phyloP scores from a whole-genome alignment of 2,797 vertebrate genomes.

The Harpagifer antarcticus region DNA sequence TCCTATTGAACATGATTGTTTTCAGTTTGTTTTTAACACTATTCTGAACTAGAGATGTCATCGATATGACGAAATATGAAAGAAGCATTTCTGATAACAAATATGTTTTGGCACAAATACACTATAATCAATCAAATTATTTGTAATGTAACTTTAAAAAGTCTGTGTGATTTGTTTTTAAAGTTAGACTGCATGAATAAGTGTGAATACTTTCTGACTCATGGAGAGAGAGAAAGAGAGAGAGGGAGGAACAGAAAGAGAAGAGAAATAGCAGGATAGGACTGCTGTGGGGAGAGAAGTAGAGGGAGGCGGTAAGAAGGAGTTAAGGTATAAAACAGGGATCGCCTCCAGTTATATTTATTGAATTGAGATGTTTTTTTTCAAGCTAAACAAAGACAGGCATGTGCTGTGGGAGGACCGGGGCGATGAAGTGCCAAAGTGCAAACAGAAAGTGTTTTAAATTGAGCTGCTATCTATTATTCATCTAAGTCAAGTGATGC shows the following conservation, averaged over 20 bases:
- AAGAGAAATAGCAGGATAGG: not conserved
- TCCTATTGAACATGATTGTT: too few relatives aligned
- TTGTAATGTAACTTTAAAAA: too few relatives aligned
- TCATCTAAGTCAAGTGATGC: constrained; percentile 57
- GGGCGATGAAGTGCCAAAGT: constrained; percentile 20
- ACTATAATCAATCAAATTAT: too few relatives aligned
- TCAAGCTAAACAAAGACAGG: constrained; percentile 25
- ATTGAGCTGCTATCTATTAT: constrained; percentile 39
- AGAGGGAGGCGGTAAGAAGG: not conserved
- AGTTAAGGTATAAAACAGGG: not conserved
- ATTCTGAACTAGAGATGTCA: too few relatives aligned
- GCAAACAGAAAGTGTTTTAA: constrained; percentile 40
- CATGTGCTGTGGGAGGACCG: constrained; percentile 38
- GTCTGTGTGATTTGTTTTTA: not conserved
- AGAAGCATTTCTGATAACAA: too few relatives aligned
- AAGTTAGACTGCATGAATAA: not conserved
- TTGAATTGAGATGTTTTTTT: constrained; percentile 23
- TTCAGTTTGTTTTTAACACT: too few relatives aligned
- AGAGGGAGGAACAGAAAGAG: not conserved
- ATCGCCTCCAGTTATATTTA: constrained; percentile 35
- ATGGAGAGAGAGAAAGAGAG: not conserved
- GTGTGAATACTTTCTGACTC: constrained; percentile 1
- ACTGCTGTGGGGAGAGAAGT: not conserved
- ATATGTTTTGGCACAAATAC: too few relatives aligned
- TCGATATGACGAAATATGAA: too few relatives aligned